Evolutionary conservation across 2,888 invertebrate species (phyloP).

Genomic region (Diplazon laetatorius): DNA sequence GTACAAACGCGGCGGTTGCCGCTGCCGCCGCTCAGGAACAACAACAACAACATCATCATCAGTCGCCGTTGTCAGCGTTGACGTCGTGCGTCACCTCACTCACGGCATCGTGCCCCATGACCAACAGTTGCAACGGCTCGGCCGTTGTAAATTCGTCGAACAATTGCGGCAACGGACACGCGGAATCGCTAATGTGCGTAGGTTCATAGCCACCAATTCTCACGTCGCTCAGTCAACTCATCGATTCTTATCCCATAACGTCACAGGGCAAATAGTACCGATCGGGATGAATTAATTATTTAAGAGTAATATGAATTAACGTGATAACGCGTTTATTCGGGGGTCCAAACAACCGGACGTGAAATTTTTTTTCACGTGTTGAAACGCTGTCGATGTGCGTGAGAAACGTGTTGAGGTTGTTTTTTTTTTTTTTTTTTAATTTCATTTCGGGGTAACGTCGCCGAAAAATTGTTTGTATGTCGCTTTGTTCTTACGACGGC

Average conservation of each 20-base stretch:
- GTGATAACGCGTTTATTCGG: background rate
- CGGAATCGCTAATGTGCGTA: conserved; percentile 81
- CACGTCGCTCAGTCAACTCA: conserved; percentile 81
- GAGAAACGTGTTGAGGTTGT: too few relatives aligned
- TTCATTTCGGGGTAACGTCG: too few relatives aligned
- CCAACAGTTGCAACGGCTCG: conserved; percentile 68
- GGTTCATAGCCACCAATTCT: conserved; percentile 81
- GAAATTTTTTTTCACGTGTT: too few relatives aligned
- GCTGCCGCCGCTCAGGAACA: conserved; percentile 68
- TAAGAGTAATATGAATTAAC: too few relatives aligned
- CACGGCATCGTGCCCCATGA: conserved; percentile 52
- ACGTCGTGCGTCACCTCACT: conserved; percentile 67
- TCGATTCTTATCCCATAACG: conserved; percentile 80
- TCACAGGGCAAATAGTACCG: conserved; percentile 73
- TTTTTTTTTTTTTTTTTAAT: too few relatives aligned
- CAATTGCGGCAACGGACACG: conserved; percentile 76
- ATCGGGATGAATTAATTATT: background rate
- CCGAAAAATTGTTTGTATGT: too few relatives aligned
- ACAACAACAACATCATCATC: conserved; percentile 61
- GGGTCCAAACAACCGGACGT: too few relatives aligned
- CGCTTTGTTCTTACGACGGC: too few relatives aligned
- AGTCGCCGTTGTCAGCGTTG: conserved; percentile 58
- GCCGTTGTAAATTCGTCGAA: conserved; percentile 65
- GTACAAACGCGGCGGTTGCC: conserved; percentile 73
- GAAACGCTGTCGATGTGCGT: too few relatives aligned